Evolutionary conservation across 2,888 invertebrate genomes (phyloP).

Genomic region (Lasioglossum pauxillum): DNA sequence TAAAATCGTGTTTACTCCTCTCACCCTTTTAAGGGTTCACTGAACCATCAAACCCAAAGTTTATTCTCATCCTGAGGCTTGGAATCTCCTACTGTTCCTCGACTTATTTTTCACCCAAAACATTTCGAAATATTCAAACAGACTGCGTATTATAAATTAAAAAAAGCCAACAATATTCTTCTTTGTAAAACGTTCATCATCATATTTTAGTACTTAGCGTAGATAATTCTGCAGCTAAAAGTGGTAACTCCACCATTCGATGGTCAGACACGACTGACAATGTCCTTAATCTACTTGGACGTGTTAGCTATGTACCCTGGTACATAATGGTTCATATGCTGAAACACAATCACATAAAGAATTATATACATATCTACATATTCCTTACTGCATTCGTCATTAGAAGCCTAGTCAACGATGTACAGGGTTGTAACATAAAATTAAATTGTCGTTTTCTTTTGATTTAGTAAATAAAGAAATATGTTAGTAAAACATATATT

Average conservation of each 20-base stretch:
- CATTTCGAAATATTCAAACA: not conserved
- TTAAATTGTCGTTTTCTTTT: no score
- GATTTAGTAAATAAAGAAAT: no score
- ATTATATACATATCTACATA: no score
- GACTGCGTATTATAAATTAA: not conserved
- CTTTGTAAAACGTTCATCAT: not conserved
- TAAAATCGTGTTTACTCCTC: conserved; percentile 41
- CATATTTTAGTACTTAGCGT: not conserved
- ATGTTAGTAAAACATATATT: no score
- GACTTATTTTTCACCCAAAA: not conserved
- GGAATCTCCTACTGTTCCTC: conserved; percentile 53
- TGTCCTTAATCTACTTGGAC: not conserved
- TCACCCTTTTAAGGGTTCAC: conserved; percentile 61
- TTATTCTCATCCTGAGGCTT: conserved; percentile 63
- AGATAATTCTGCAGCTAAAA: not conserved
- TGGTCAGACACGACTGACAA: not conserved
- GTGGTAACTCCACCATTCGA: not conserved
- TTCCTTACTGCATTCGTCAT: not conserved
- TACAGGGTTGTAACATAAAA: not conserved
- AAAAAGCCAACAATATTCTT: not conserved
- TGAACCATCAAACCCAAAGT: conserved; percentile 55
- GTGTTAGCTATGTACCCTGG: no score
- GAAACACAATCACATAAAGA: not conserved
- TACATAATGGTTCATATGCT: not conserved
- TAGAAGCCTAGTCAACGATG: not conserved